Evolutionary conservation across 1,140 invertebrate species (phyloP).

Genomic region (Drosophila prosaltans): DNA sequence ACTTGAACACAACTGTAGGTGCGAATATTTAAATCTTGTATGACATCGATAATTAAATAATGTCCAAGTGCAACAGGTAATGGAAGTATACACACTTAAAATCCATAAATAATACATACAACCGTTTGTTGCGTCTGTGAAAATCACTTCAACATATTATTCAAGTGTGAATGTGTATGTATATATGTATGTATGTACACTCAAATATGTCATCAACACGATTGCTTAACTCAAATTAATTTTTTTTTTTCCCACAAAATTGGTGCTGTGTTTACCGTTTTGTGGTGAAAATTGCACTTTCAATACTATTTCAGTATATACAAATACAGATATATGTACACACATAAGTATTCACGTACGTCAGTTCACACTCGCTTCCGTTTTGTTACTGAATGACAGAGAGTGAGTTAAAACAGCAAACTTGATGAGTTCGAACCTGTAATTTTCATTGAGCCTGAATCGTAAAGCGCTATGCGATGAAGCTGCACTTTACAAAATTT

Average conservation of each 20-base stretch:
- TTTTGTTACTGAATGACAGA: constrained; percentile 42
- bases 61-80: constrained; percentile 42
- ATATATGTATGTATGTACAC: constrained; percentile 25
- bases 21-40: constrained; percentile 19
- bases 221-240: not conserved
- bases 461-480: not conserved
- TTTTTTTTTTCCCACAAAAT: not conserved
- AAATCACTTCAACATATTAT: constrained; percentile 8
- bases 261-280: constrained; percentile 4
- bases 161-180: not conserved
- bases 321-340: not conserved
- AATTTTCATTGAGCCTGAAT: constrained; percentile 15
- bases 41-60: constrained; percentile 13
- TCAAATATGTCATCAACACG: constrained; percentile 12
- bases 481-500: constrained; percentile 3
- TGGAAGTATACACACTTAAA: constrained; percentile 66
- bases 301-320: not conserved
- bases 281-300: not conserved
- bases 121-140: constrained; percentile 9
- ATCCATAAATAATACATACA: constrained; percentile 61
- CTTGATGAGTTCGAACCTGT: constrained; percentile 23
- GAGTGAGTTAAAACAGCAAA: constrained; percentile 17
- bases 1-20: constrained; percentile 12
- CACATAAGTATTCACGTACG: constrained; percentile 17
- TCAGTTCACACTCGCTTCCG: constrained; percentile 35